phyloP scores from a whole-genome alignment of 2,113 vertebrate species.

The Entosphenus tridentatus region DNA sequence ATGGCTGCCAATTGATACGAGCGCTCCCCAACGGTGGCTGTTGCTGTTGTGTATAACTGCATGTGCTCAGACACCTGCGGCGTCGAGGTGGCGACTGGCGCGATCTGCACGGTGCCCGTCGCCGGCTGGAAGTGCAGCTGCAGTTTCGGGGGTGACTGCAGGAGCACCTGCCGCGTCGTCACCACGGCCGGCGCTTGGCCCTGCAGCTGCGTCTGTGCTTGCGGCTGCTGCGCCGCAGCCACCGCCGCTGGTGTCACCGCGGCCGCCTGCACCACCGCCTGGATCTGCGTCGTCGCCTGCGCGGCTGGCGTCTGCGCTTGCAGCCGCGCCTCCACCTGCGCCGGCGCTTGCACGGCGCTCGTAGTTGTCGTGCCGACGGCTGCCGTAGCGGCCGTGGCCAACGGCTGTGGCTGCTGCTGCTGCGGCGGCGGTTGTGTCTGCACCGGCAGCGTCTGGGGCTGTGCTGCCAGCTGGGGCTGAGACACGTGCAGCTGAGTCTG shows the following conservation, averaged over 20 bases:
- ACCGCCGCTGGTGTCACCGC: conserved; percentile 1
- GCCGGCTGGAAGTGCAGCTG: conserved; percentile 40
- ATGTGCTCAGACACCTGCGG: no score
- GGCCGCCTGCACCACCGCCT: conserved; percentile 14
- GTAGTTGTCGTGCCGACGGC: conserved; percentile 2
- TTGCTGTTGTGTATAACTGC: no score
- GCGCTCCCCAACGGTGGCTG: no score
- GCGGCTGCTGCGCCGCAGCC: conserved; percentile 31
- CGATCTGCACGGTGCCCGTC: conserved; percentile 27
- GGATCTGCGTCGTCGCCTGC: conserved; percentile 23
- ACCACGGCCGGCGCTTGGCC: conserved; percentile 21
- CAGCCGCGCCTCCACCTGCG: conserved; percentile 17
- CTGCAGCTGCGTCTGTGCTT: conserved; percentile 31
- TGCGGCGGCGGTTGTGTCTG: conserved; percentile 14
- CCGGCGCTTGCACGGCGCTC: no score
- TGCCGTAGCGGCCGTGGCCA: conserved; percentile 18
- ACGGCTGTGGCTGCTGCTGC: conserved; percentile 18
- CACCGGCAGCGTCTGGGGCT: no score
- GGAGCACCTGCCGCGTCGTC: conserved; percentile 26
- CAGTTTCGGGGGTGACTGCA: conserved; percentile 25
- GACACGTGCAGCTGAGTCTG: no score
- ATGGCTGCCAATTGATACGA: no score
- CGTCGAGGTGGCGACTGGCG: no score
- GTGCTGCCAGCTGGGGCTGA: not conserved
- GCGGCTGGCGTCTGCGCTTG: conserved; percentile 19